Base-by-base conservation (phyloP, 35 echinoderm and acorn worm species). In the Strongylocentrotus purpuratus region DNA sequence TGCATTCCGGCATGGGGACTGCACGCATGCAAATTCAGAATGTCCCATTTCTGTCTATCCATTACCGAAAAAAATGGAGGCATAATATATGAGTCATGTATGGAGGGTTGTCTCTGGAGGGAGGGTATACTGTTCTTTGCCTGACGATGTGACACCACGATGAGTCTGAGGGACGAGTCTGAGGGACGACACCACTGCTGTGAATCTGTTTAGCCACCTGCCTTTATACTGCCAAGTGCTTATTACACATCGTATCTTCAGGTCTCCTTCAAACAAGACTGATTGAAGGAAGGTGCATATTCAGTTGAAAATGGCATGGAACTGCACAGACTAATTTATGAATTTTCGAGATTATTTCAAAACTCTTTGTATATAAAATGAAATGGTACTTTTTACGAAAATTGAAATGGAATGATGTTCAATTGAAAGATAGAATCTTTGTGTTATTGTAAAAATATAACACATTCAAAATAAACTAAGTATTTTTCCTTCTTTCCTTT, bases 11-110 rank as follows among this genome's bases (percentile, higher is more conserved):
- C 65, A 78, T 28, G 65, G 65, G 65, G 7, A 28, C 65, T n/a
- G 6, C 65, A 78, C 20, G 65, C 22, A 78, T 8, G 20, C 20
- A 22, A 28, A 78, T 78, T 5, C 33, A 89, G 33, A 45, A 88
- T 88, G 13, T 89, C 33, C 45, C 33, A 35, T 89, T 46, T 89
- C 33, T 89, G 14, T 89, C 45, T 46, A 9, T 28, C 87, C 31
- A 45, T 33, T 46, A 17, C 17, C 15, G 5, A 89, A 33, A 89
- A 46, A 89, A 41, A 35, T 89, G 32, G 87, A 46, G 32, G 87
- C 87, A 89, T 89, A 89, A 89, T 89, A 33, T 45, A 89, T 89
- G 87, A 89, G 33, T 89, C 87, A 89, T 33, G 45, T 89, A 89
- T 45, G 87, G 33, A 89, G 11, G n/a, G 31, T 89, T 25, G 87